Conservation (phyloP, 2,113 vertebrate genomes). For the Neotragus pygmaeus region DNA sequence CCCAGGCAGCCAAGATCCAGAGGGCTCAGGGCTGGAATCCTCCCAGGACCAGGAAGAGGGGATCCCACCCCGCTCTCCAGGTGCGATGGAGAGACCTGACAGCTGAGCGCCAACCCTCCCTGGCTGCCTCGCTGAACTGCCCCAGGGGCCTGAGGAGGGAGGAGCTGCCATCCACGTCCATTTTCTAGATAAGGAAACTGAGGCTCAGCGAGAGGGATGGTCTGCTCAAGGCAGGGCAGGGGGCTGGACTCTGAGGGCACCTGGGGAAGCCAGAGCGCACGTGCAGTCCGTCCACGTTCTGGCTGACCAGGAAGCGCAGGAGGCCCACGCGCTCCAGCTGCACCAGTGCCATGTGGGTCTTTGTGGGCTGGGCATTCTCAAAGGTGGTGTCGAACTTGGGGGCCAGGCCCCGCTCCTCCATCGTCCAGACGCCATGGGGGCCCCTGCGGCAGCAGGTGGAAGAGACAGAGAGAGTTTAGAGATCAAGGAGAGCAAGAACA, state of each 20-base stretch:
- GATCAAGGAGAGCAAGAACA: too few species aligned
- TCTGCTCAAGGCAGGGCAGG: accelerated
- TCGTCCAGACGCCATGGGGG: conserved; percentile 96
- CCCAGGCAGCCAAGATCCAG: background rate
- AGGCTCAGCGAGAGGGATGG: background rate
- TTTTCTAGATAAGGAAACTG: background rate
- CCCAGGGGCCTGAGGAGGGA: background rate
- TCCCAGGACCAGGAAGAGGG: background rate
- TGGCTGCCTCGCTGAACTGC: accelerated
- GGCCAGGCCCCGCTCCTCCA: conserved; percentile 92
- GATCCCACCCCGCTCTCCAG: background rate
- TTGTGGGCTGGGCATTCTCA: conserved; percentile 90
- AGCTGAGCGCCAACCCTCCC: background rate
- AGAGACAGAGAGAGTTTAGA: background rate
- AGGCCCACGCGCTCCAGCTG: conserved; percentile 90
- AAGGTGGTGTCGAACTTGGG: conserved; percentile 96
- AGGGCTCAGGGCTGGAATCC: background rate
- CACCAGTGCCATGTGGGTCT: conserved; percentile 94
- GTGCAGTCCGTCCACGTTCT: conserved; percentile 97
- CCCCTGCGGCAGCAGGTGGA: conserved; percentile 80
- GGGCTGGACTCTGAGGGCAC: conserved; percentile 69
- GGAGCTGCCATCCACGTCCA: background rate
- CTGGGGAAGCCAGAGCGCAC: conserved; percentile 95
- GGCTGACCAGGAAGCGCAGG: conserved; percentile 95
- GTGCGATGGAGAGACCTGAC: background rate